Evolutionary conservation across 2,113 vertebrate genomes (phyloP).

Genomic region (Leuciscus idus): DNA sequence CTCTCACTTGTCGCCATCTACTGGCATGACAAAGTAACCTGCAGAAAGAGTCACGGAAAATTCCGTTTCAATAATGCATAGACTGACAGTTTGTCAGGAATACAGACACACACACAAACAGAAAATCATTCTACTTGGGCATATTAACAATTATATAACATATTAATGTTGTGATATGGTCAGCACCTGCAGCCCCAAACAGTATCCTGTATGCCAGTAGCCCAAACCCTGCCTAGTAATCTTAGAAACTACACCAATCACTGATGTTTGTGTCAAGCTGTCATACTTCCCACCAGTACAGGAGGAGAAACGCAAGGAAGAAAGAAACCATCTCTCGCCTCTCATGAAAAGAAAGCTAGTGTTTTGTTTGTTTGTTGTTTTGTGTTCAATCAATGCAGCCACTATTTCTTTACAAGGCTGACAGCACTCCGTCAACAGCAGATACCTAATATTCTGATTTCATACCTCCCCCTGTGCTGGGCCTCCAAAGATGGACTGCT

Average conservation of each 20-base stretch:
- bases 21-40: not conserved
- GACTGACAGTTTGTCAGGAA: not conserved
- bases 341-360: slow-evolving; percentile 43
- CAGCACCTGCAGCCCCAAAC: not conserved
- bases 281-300: slow-evolving; percentile 53
- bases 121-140: not conserved
- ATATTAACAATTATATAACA: not conserved
- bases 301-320: slow-evolving; percentile 32
- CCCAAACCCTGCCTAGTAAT: slow-evolving; percentile 51
- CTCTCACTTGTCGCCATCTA: not conserved
- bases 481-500: slow-evolving; percentile 51
- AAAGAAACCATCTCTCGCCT: slow-evolving; percentile 47
- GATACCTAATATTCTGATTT: slow-evolving; percentile 61
- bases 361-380: slow-evolving; percentile 41
- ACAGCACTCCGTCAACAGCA: slow-evolving; percentile 53
- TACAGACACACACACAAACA: not conserved
- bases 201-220: not conserved
- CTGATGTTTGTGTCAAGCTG: slow-evolving; percentile 59
- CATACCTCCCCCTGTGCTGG: slow-evolving; percentile 47
- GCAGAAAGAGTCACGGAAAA: not conserved
- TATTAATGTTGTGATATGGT: not conserved
- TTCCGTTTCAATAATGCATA: not conserved
- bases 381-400: slow-evolving; percentile 53
- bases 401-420: slow-evolving; percentile 55
- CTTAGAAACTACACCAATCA: slow-evolving; percentile 55